Evolutionary conservation across 1,140 invertebrate species (phyloP), one percentile per base, ranked within the genome.

Genomic region (Pantala flavescens): DNA sequence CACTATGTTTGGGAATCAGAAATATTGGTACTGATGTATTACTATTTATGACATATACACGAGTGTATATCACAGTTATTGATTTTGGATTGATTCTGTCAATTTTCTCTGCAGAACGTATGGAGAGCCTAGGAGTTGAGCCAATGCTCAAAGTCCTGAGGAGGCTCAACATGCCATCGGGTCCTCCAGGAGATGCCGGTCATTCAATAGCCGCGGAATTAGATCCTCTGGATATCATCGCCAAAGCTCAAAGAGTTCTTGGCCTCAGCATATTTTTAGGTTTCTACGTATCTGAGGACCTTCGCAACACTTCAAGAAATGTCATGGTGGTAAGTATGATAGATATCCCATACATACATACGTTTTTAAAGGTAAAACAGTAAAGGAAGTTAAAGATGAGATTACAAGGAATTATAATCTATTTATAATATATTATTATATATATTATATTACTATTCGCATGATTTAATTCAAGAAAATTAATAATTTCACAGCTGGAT

Each of bases 201-300:
- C 74, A 24, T 16, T n/a, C 24, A 36, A 28, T 24, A 10, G 79
- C 81, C 43, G 77, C 79, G 21, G 80, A 77, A 24, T 43, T 77
- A 23, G 78, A 76, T 0, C 79, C 82, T 85, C 43, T 82, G 88
- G 82, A 81, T 86, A 70, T 85, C 5, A 80, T 86, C 0, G 88
- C 87, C 0, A 79, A 77, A 3, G 83, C 82, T 21, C 83, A 87
- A n/a, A 79, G 88, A 71, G 76, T 82, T 43, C 78, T 89, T 21
- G 88, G 88, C 0, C 82, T 89, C 43, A 87, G 85, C 77, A 82
- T 88, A n/a, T 80, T 90, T 12, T 76, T 89, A 14, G 88, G 87
- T 77, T 85, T 89, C 76, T 88, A 88, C 78, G 86, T 90, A 5
- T 86, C 85, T 73, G 88, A 89, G 79, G 88, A 90, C 76, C 84